Conservation (phyloP, 2,888 invertebrate genomes). For the Drosophila planitibia region DNA sequence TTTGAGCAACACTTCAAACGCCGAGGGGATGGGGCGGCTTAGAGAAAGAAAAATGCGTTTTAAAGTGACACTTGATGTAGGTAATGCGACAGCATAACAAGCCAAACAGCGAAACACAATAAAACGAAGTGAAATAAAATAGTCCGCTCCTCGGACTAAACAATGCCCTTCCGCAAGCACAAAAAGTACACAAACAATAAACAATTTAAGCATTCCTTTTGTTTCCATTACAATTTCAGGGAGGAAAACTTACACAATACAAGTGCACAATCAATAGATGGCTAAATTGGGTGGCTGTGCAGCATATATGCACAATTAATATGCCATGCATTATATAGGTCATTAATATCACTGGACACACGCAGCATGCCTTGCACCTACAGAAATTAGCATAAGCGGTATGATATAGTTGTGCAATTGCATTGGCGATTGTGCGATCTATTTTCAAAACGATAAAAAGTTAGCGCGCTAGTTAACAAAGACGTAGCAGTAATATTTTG, state of each 20-base stretch:
- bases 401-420: neutral
- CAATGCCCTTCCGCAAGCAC: slow-evolving; percentile 36
- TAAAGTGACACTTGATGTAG: slow-evolving; percentile 80
- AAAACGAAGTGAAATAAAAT: slow-evolving; percentile 49
- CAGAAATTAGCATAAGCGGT: neutral
- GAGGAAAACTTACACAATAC: neutral
- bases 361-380: slow-evolving; percentile 1
- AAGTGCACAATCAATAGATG: slow-evolving; percentile 5
- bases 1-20: slow-evolving; percentile 67
- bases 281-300: neutral
- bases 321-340: slow-evolving; percentile 21
- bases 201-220: neutral
- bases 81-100: slow-evolving; percentile 77
- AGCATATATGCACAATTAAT: slow-evolving; percentile 1
- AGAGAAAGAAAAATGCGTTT: slow-evolving; percentile 75
- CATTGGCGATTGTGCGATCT: neutral
- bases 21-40: slow-evolving; percentile 5
- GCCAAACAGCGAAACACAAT: slow-evolving; percentile 47
- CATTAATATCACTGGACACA: slow-evolving; percentile 23
- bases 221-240: neutral
- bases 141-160: slow-evolving; percentile 15
- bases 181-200: neutral
- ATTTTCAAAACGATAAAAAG: neutral
- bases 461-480: neutral
- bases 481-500: neutral